phyloP scores from a whole-genome alignment of 2,888 invertebrate genomes.

The Andrena fulva region DNA sequence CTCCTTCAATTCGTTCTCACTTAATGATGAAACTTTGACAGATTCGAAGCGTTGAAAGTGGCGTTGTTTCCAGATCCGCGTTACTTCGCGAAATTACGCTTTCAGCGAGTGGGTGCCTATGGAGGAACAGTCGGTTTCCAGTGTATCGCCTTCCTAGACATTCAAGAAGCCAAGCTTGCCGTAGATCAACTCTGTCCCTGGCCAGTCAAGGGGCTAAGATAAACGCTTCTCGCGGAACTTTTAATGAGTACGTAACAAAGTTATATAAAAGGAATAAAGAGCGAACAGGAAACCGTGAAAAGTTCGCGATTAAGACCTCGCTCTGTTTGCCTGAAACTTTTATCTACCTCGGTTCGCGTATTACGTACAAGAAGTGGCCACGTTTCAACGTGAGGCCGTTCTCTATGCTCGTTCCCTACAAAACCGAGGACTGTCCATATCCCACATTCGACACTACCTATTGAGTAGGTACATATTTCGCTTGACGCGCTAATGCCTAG shows the following conservation, averaged over 20 bases:
- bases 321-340: constrained; percentile 45
- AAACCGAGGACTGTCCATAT: not conserved
- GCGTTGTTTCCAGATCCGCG: not conserved
- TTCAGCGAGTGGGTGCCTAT: not conserved
- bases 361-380: not conserved
- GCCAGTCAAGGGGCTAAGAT: constrained; percentile 42
- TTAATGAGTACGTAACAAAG: constrained; percentile 61
- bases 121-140: constrained; percentile 1
- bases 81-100: not conserved
- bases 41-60: not conserved
- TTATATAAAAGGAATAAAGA: constrained; percentile 43
- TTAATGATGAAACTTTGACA: not conserved
- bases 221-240: constrained; percentile 49
- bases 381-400: not conserved
- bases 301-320: constrained; percentile 55
- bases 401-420: not conserved
- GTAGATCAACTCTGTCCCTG: constrained; percentile 27
- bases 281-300: constrained; percentile 15
- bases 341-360: constrained; percentile 18
- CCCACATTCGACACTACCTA: not conserved
- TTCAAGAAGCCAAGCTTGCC: constrained; percentile 31
- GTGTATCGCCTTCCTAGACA: constrained; percentile 10
- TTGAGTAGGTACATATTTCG: not conserved
- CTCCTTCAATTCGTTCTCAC: not conserved
- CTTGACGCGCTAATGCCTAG: not conserved